phyloP scores from a whole-genome alignment of 2,113 vertebrate species.

The Sinocyclocheilus maitianheensis region DNA sequence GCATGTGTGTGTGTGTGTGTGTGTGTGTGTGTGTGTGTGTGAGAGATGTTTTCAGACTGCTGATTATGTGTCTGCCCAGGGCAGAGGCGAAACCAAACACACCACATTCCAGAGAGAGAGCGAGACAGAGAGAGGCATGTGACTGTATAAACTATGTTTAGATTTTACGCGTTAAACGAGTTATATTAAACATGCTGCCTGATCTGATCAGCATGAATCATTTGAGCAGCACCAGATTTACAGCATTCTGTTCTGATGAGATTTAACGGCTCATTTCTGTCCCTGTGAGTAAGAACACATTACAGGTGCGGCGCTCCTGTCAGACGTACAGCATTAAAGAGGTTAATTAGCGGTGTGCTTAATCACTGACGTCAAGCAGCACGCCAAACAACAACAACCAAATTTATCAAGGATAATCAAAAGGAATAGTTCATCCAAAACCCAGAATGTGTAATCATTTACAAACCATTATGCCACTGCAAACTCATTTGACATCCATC shows the following conservation, averaged over 20 bases:
- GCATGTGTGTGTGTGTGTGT: not conserved
- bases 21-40: too few relatives aligned
- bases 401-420: not conserved
- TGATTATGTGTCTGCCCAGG: slow-evolving; percentile 48
- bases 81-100: slow-evolving; percentile 33
- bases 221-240: not conserved
- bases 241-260: slow-evolving; percentile 11
- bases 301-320: not conserved
- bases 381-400: not conserved
- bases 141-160: not conserved
- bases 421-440: not conserved
- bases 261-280: slow-evolving; percentile 6
- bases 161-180: not conserved
- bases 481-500: not conserved
- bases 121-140: not conserved
- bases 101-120: slow-evolving; percentile 20
- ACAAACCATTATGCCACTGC: not conserved
- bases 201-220: slow-evolving; percentile 19
- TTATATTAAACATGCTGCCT: not conserved
- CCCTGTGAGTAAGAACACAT: not conserved
- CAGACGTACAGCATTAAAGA: not conserved
- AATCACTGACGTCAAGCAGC: not conserved
- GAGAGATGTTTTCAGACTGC: slow-evolving; percentile 33
- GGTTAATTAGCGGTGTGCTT: not conserved
- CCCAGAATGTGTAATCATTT: not conserved